phyloP scores from a whole-genome alignment of 2,113 vertebrate genomes.

The Lanius collurio region DNA sequence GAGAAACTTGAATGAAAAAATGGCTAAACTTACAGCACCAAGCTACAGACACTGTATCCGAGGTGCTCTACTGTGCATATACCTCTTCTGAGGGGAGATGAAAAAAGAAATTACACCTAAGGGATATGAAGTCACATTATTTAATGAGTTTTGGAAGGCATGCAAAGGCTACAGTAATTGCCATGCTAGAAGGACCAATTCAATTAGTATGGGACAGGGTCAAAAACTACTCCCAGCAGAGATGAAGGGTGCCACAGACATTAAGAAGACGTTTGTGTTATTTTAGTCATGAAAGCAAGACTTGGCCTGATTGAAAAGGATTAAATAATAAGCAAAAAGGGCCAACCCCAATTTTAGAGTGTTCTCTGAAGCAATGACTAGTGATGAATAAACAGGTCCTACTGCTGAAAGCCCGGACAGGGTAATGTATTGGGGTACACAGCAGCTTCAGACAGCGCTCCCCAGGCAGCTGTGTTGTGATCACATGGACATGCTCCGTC shows the following conservation, averaged over 20 bases:
- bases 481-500: background rate
- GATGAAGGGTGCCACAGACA: background rate
- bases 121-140: conserved; percentile 14
- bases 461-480: conserved; percentile 4
- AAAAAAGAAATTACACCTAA: background rate
- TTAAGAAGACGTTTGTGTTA: background rate
- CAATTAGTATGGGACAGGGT: background rate
- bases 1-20: background rate
- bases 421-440: background rate
- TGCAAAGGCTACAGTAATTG: background rate
- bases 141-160: background rate
- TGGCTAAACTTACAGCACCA: background rate
- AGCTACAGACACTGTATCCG: background rate
- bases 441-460: background rate
- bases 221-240: background rate
- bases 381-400: conserved; percentile 11
- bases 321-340: background rate
- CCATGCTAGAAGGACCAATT: background rate
- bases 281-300: background rate
- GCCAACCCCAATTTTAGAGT: background rate
- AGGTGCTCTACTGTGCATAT: background rate
- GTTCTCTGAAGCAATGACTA: background rate
- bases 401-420: conserved; percentile 29
- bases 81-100: background rate
- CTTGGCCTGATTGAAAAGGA: background rate